These are phyloP conservation scores for Drosophila dunni DNA, from an alignment of 1,140 invertebrate genomes.

Conservation along the genomic window DNA sequence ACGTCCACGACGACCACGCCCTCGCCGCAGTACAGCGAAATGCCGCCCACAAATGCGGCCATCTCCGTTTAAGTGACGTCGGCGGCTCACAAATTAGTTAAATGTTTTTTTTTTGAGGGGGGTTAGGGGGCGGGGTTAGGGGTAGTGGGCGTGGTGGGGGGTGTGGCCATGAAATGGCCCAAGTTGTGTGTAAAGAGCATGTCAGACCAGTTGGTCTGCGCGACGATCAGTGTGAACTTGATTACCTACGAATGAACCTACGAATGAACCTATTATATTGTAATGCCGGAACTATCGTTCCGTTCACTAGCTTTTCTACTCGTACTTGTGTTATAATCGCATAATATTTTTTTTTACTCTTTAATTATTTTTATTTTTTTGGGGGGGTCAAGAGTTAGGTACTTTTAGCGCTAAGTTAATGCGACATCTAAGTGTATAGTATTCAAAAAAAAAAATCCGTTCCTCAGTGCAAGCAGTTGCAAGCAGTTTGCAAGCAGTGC, in stretches of 20 bases:
- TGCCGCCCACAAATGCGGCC: conserved; percentile 68
- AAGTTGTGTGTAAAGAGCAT: too few relatives aligned
- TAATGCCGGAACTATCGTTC: conserved; percentile 38
- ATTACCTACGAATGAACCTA: too few relatives aligned
- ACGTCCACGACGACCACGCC: conserved; percentile 31
- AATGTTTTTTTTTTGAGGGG: too few relatives aligned
- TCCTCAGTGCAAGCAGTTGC: conserved; percentile 59
- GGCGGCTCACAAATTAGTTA: too few relatives aligned
- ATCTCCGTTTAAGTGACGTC: conserved; percentile 68
- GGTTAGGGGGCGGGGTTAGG: too few relatives aligned
- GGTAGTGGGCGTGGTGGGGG: too few relatives aligned
- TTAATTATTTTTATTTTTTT: conserved; percentile 28
- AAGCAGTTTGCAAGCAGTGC: conserved; percentile 1
- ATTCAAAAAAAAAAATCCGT: conserved; percentile 70
- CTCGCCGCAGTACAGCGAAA: conserved; percentile 55
- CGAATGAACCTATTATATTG: neutral
- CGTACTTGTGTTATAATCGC: conserved; percentile 65
- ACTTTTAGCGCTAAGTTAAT: conserved; percentile 30
- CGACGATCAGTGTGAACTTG: too few relatives aligned
- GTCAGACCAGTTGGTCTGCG: too few relatives aligned
- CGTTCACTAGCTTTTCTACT: conserved; percentile 62
- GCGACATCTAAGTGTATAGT: conserved; percentile 74
- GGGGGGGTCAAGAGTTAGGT: too few relatives aligned
- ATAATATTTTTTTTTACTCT: conserved; percentile 22
- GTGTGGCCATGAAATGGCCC: conserved; percentile 33